phyloP scores from a whole-genome alignment of 2,113 vertebrate genomes.

The Pedetes capensis region DNA sequence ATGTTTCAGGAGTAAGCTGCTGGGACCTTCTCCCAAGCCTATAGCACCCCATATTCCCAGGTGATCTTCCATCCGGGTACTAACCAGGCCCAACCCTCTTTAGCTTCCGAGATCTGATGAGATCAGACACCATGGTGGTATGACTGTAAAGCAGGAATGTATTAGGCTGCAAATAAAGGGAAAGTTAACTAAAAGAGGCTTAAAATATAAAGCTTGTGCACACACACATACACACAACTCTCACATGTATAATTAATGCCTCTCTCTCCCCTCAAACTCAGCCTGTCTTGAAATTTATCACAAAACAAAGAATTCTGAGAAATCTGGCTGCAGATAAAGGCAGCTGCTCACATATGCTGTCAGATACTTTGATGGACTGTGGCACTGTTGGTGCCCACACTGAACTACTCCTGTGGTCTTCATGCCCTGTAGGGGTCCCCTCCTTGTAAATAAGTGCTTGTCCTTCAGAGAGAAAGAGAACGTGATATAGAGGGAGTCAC shows the following conservation, averaged over 20 bases:
- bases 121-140: too few species aligned
- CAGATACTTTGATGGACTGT: neutral
- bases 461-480: neutral
- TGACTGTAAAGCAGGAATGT: too few species aligned
- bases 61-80: too few species aligned
- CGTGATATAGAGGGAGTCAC: neutral
- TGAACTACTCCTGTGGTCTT: accelerated
- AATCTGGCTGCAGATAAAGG: neutral
- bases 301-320: neutral
- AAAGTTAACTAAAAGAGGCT: neutral
- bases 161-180: neutral
- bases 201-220: neutral
- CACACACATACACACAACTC: neutral
- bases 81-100: too few species aligned
- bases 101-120: too few species aligned
- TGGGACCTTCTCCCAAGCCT: too few species aligned
- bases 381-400: neutral
- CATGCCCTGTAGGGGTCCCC: neutral
- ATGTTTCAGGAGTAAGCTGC: too few species aligned
- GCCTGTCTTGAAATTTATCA: neutral
- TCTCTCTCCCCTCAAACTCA: neutral
- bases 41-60: too few species aligned
- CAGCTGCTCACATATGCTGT: neutral
- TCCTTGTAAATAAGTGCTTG: neutral
- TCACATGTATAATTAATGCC: neutral